phyloP scores from a whole-genome alignment of 1,140 invertebrate genomes.

The Drosophila ananassae region DNA sequence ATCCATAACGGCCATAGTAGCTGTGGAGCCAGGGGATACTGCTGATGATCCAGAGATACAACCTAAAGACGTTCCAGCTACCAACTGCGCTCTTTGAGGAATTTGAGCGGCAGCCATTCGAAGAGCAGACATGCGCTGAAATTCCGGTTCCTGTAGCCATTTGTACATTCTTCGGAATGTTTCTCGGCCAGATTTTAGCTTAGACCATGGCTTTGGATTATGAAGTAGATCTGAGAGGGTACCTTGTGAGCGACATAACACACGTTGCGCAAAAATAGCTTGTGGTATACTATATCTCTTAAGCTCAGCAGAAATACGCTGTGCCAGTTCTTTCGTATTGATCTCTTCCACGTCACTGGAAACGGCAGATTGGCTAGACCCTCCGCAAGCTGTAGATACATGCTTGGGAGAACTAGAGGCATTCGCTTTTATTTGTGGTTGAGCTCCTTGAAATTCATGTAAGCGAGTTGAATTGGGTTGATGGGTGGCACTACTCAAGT shows the following conservation, averaged over 20 bases:
- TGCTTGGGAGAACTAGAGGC: conserved; percentile 15
- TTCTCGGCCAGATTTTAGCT: conserved; percentile 99
- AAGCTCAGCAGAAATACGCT: conserved; percentile 98
- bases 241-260: conserved; percentile 98
- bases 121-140: conserved; percentile 99
- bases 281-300: conserved; percentile 99
- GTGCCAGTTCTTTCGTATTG: conserved; percentile 99
- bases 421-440: conserved; percentile 6
- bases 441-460: conserved; percentile 15
- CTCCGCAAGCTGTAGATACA: neutral
- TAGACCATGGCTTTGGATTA: conserved; percentile 99
- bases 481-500: conserved; percentile 11
- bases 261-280: conserved; percentile 99
- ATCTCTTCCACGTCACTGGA: conserved; percentile 95
- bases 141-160: conserved; percentile 99
- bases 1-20: conserved; percentile 9
- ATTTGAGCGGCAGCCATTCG: conserved; percentile 97
- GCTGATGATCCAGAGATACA: conserved; percentile 5
- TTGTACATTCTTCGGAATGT: conserved; percentile 99
- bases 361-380: conserved; percentile 13
- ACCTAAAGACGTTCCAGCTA: neutral
- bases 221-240: conserved; percentile 98
- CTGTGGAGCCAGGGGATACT: conserved; percentile 8
- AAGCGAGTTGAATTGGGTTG: conserved; percentile 1
- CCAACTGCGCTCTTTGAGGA: conserved; percentile 87